Percentiles rank a stretch among this genome's conserved stretches.
These are phyloP conservation scores for Hipparchia semele DNA, from an alignment of 2,888 invertebrate genomes.

Conservation along the genomic window DNA sequence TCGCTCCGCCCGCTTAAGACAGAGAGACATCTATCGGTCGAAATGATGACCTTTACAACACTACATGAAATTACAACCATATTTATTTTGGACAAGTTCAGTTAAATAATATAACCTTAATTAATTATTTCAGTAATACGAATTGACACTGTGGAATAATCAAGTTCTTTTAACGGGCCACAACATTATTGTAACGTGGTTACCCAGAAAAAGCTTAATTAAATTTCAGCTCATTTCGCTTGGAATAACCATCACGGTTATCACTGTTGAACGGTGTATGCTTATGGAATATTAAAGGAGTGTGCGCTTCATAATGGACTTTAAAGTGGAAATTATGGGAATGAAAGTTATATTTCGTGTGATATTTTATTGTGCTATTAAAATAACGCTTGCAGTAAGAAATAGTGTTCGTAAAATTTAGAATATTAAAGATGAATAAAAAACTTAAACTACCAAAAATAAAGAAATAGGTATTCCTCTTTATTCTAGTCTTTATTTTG, in stretches of 20 bases:
- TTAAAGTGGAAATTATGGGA: constrained; percentile 14
- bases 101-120: background rate
- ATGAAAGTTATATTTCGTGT: constrained; percentile 13
- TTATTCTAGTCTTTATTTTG: too few relatives aligned
- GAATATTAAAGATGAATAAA: background rate
- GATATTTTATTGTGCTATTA: constrained; percentile 17
- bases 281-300: constrained; percentile 23
- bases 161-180: background rate
- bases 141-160: background rate
- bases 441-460: too few relatives aligned
- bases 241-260: constrained; percentile 17
- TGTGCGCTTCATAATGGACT: constrained; percentile 15
- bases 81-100: too few relatives aligned
- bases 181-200: background rate
- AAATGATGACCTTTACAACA: too few relatives aligned
- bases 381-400: constrained; percentile 1
- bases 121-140: background rate
- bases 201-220: constrained; percentile 5
- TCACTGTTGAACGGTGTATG: constrained; percentile 16
- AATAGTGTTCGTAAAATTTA: background rate
- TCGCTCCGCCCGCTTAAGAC: too few relatives aligned
- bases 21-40: too few relatives aligned
- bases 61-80: too few relatives aligned
- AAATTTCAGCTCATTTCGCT: constrained; percentile 19
- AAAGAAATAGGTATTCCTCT: too few relatives aligned